A percentile compares a stretch with the other conserved stretches of the same genome.
These are phyloP conservation scores for Sclerurus mexicanus DNA, from an alignment of 2,113 vertebrate species.

Conservation along the genomic window DNA sequence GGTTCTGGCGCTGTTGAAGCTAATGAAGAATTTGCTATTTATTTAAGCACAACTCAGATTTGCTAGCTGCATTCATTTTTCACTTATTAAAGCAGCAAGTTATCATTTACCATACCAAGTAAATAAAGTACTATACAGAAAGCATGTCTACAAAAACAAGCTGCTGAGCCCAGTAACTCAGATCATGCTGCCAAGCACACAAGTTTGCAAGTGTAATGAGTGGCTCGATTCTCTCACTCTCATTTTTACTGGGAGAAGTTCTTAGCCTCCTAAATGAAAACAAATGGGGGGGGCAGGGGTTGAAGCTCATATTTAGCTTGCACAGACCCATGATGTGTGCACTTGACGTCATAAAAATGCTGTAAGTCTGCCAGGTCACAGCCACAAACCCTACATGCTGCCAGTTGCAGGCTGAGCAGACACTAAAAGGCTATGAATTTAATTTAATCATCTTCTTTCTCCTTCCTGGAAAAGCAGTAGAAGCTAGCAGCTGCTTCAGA, in stretches of 20 bases:
- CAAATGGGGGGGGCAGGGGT: fast-evolving
- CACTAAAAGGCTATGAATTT: slow-evolving; percentile 26
- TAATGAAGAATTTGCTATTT: neutral
- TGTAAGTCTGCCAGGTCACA: slow-evolving; percentile 30
- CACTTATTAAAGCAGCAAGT: neutral
- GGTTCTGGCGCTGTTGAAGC: neutral
- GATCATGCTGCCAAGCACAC: neutral
- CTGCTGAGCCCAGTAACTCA: neutral
- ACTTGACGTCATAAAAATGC: slow-evolving; percentile 7
- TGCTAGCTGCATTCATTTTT: neutral
- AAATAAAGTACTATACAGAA: neutral
- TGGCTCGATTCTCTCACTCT: neutral
- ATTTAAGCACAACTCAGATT: neutral
- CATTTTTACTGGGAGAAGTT: neutral
- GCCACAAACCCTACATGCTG: slow-evolving; percentile 29
- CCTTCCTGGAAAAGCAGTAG: neutral
- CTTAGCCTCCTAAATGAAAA: neutral
- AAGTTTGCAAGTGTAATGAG: neutral
- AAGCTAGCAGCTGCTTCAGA: neutral
- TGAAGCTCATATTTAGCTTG: neutral
- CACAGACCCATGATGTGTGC: neutral
- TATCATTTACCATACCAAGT: neutral
- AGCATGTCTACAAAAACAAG: neutral
- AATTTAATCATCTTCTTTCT: slow-evolving; percentile 2
- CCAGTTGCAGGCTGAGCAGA: neutral